Evolutionary conservation across 2,797 vertebrate species (phyloP).

Genomic region (Lutjanus campechanus): DNA sequence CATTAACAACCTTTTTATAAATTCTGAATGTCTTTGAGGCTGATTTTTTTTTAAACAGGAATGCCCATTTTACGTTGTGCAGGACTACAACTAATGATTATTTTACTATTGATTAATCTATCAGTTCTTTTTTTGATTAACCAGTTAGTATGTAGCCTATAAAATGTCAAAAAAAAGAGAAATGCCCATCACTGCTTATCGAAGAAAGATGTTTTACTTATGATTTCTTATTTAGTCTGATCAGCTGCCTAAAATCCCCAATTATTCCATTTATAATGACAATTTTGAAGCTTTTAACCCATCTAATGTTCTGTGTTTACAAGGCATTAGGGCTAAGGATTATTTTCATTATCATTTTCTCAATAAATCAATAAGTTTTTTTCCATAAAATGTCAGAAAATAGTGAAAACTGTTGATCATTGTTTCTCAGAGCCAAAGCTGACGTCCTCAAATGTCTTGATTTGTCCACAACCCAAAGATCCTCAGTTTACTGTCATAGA

Average conservation of each 20-base stretch:
- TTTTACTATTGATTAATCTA: background rate
- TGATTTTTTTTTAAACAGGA: background rate
- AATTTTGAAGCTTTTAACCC: background rate
- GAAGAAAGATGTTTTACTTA: background rate
- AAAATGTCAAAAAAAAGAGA: slow-evolving; percentile 1
- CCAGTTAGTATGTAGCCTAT: background rate
- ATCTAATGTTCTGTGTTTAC: slow-evolving; percentile 2
- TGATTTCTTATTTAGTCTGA: slow-evolving; percentile 23
- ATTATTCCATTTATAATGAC: background rate
- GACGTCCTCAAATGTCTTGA: too few species aligned
- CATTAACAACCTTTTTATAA: background rate
- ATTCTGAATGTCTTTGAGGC: background rate
- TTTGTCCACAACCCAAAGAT: too few species aligned
- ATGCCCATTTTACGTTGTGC: background rate
- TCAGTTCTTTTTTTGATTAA: background rate
- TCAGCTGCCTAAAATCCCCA: background rate
- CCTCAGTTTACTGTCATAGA: too few species aligned
- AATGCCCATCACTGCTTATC: slow-evolving; percentile 7
- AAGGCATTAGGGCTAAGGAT: too few species aligned
- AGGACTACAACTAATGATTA: background rate
- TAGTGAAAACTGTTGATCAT: too few species aligned
- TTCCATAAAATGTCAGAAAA: too few species aligned
- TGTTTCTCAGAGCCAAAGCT: too few species aligned
- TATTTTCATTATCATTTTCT: too few species aligned
- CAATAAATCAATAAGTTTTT: too few species aligned